phyloP scores from a whole-genome alignment of 1,140 invertebrate species.

The Oryzaephilus surinamensis region DNA sequence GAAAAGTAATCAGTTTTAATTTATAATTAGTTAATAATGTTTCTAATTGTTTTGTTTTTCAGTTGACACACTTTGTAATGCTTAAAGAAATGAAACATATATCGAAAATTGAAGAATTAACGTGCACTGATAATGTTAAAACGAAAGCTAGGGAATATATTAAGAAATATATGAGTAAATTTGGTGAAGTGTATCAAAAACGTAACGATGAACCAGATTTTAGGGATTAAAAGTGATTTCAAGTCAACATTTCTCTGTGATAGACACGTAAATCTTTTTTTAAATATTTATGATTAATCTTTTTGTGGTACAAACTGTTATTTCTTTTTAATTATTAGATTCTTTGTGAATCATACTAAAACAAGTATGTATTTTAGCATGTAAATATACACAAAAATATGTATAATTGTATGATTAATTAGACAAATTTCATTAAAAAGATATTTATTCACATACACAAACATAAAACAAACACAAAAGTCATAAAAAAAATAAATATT shows the following conservation, averaged over 20 bases:
- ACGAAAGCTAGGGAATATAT: constrained; percentile 92
- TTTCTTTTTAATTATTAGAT: too few relatives aligned
- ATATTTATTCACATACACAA: too few relatives aligned
- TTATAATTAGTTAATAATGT: constrained; percentile 8
- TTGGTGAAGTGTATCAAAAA: constrained; percentile 60
- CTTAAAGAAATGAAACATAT: constrained; percentile 92
- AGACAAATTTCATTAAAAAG: constrained; percentile 7
- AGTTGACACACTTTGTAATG: constrained; percentile 95
- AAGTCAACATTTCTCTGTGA: constrained; percentile 6
- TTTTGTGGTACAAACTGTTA: too few relatives aligned
- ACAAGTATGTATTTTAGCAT: too few relatives aligned
- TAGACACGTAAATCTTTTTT: constrained; percentile 2
- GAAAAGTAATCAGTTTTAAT: constrained; percentile 59
- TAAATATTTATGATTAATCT: neutral
- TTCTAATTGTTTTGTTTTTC: constrained; percentile 32
- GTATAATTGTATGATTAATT: neutral
- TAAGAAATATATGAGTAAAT: constrained; percentile 92
- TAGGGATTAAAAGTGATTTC: constrained; percentile 6
- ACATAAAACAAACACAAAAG: constrained; percentile 40
- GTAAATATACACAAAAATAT: neutral
- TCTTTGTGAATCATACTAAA: too few relatives aligned
- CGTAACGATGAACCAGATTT: constrained; percentile 31
- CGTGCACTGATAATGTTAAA: constrained; percentile 86
- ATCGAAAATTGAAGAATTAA: constrained; percentile 71
- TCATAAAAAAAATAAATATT: constrained; percentile 5